Evolutionary conservation across 2,113 vertebrate species (phyloP), one percentile per base, ranked within the genome.

Genomic region (Ciconia maguari): DNA sequence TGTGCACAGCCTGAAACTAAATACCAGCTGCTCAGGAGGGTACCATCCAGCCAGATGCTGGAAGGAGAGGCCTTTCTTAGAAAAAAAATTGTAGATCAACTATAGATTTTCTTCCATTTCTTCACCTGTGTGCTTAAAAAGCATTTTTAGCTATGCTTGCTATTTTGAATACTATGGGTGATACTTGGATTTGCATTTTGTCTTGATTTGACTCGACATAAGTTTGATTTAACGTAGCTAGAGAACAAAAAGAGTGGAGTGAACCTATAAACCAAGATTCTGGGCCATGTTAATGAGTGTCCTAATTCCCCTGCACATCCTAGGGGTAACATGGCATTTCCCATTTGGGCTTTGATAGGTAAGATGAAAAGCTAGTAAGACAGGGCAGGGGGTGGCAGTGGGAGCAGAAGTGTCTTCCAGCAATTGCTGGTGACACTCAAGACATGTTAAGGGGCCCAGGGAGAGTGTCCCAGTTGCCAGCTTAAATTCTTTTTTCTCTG

Each of bases 381-480:
- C 2, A 60, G 32, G 19, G 25, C 8, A 16, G 27, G 11, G 34
- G 1, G 3, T n/a, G 10, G 27, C 7, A 1, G 16, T 27, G n/a
- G 44, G 14, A 69, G 10, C 7, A 70, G 30, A 57, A 61, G 1
- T 46, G 24, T 64, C 24, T 94, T 84, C 21, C 17, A 42, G 38
- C 17, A 72, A 13, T 13, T 83, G 17, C 19, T 79, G 25, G 7
- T 81, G 48, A 54, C 9, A 29, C 15, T 58, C 4, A 42, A 34
- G 9, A 7, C 16, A 58, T 16, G 20, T 36, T 65, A 64, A 88
- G 8, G 2, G 3, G 15, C 11, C 18, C 1, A 4, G n/a, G 13
- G 11, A 64, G 29, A 30, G 2, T 49, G 15, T 49, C 4, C 36
- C 46, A 30, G 4, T 5, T 57, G 3, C 8, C 20, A 60, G 10